Evolutionary conservation across 2,113 vertebrate species (phyloP).

Genomic region (Setophaga petechia): DNA sequence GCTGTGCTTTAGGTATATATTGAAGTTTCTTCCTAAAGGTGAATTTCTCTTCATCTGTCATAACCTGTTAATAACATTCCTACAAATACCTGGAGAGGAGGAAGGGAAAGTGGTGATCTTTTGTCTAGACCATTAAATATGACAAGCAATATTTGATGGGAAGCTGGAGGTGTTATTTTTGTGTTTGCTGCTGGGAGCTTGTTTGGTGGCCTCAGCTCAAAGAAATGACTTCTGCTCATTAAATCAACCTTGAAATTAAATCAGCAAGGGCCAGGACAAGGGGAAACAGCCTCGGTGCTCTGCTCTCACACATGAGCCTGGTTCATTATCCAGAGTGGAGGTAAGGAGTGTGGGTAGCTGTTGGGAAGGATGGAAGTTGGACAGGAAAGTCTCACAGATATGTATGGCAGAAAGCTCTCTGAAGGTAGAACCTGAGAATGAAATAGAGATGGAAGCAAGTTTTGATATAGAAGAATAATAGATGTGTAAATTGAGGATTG

Average conservation of each 20-base stretch:
- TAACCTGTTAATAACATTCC: neutral
- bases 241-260: neutral
- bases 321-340: rapidly evolving
- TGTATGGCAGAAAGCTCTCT: neutral
- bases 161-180: neutral
- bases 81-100: neutral
- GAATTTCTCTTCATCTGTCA: neutral
- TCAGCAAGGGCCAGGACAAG: neutral
- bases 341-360: neutral
- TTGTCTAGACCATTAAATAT: neutral
- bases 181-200: neutral
- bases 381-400: neutral
- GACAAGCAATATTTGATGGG: neutral
- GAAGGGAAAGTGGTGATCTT: neutral
- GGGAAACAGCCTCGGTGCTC: rapidly evolving
- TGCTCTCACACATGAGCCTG: neutral
- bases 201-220: neutral
- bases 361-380: neutral
- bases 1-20: neutral
- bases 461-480: neutral
- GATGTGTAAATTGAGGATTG: neutral
- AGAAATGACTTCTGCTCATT: neutral
- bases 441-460: neutral
- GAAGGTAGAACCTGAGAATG: neutral
- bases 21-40: neutral